A percentile compares a stretch with the other conserved stretches of the same genome.
phyloP scores from a whole-genome alignment of 2,113 vertebrate genomes.

The Microtus oregoni region DNA sequence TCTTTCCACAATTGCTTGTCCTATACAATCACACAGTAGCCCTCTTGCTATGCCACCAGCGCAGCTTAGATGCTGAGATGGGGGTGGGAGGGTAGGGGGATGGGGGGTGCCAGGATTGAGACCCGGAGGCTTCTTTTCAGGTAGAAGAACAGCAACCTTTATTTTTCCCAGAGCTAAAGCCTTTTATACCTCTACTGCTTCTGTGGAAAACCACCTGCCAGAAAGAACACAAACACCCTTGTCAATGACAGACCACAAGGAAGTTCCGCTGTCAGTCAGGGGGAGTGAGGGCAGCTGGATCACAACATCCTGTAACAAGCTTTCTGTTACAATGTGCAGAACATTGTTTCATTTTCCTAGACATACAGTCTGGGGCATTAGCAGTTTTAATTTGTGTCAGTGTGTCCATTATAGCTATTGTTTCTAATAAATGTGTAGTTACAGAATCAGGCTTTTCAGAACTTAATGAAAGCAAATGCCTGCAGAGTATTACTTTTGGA shows the following conservation, averaged over 20 bases:
- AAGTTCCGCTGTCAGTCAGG: too few species aligned
- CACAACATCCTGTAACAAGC: background rate
- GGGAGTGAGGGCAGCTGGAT: too few species aligned
- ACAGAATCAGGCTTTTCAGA: background rate
- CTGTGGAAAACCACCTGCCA: too few species aligned
- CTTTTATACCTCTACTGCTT: too few species aligned
- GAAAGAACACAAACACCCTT: too few species aligned
- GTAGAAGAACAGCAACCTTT: too few species aligned
- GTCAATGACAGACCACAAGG: too few species aligned
- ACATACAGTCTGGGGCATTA: background rate
- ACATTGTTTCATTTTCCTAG: background rate
- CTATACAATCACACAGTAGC: too few species aligned
- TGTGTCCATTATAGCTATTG: background rate
- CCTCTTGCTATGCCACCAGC: accelerated
- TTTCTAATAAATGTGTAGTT: background rate
- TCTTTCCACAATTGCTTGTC: background rate
- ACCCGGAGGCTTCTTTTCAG: too few species aligned
- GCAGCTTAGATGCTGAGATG: too few species aligned
- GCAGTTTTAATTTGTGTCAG: background rate
- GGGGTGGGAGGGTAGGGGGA: accelerated
- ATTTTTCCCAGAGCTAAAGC: too few species aligned
- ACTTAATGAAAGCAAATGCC: background rate
- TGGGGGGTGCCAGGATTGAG: too few species aligned
- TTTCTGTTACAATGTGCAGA: background rate
- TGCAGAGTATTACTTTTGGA: background rate